These are phyloP conservation scores for Neolamprologus sp. DNA, from an alignment of 2,113 vertebrate species.

Conservation along the genomic window DNA sequence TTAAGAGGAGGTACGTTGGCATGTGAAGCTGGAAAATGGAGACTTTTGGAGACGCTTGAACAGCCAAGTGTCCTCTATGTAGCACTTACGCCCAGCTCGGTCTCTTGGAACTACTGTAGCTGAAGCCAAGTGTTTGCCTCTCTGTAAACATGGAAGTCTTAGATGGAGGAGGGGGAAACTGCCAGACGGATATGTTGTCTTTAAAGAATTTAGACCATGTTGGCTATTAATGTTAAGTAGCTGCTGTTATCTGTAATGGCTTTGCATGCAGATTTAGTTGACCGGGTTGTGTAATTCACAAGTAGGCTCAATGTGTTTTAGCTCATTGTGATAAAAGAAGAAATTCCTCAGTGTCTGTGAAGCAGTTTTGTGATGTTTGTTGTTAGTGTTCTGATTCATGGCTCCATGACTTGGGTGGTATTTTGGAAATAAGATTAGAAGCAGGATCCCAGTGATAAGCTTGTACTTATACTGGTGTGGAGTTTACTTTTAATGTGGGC, in stretches of 20 bases:
- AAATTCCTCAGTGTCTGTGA: neutral
- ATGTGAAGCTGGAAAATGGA: neutral
- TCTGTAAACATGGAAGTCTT: constrained; percentile 10
- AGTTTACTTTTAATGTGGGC: neutral
- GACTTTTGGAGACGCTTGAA: neutral
- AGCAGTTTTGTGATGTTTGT: neutral
- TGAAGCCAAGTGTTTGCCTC: constrained; percentile 7
- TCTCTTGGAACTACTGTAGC: constrained; percentile 2
- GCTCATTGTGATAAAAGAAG: neutral
- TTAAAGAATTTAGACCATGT: neutral
- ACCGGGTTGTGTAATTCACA: neutral
- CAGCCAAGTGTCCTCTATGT: constrained; percentile 13
- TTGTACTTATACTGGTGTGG: neutral
- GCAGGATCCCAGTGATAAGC: neutral
- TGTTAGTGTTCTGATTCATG: neutral
- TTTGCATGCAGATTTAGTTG: neutral
- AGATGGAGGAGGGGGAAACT: neutral
- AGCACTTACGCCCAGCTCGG: neutral
- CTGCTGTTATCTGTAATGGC: neutral
- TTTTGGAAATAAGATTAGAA: neutral
- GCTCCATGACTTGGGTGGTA: neutral
- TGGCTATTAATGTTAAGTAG: neutral
- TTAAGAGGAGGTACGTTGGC: neutral
- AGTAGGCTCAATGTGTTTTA: neutral
- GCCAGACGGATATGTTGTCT: neutral